phyloP scores from a whole-genome alignment of 2,797 vertebrate species.

The Gymnopithys bicolor region DNA sequence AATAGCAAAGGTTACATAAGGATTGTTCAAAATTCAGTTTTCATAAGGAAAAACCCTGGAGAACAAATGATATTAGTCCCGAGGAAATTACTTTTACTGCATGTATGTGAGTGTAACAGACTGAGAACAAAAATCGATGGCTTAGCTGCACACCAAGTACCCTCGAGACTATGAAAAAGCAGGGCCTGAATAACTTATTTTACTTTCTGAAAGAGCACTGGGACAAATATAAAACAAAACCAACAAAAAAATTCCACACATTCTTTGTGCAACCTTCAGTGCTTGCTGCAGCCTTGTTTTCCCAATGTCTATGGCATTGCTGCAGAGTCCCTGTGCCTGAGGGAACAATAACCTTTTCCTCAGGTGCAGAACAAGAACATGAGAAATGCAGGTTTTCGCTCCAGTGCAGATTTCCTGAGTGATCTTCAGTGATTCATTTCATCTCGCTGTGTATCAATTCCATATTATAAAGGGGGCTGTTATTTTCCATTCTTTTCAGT shows the following conservation, averaged over 20 bases:
- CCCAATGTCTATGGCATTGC: not conserved
- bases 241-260: not conserved
- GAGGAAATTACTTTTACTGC: conserved; percentile 67
- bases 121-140: conserved; percentile 64
- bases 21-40: conserved; percentile 62
- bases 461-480: not conserved
- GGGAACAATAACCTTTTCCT: not conserved
- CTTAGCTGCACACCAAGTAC: conserved; percentile 29
- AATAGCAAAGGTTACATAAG: conserved; percentile 57
- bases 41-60: conserved; percentile 56
- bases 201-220: conserved; percentile 27
- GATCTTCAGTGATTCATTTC: not conserved
- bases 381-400: not conserved
- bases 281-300: not conserved
- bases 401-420: not conserved
- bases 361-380: not conserved
- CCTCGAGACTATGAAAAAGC: conserved; percentile 60
- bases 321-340: not conserved
- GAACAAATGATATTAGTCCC: conserved; percentile 58
- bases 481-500: not conserved
- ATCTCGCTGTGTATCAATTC: not conserved
- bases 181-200: conserved; percentile 61
- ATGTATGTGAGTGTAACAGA: conserved; percentile 54
- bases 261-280: not conserved
- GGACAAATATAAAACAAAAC: conserved; percentile 42